Percentiles rank a stretch among this genome's conserved stretches.
phyloP scores from a whole-genome alignment of 2,113 vertebrate genomes.

The Ictidomys tridecemlineatus region DNA sequence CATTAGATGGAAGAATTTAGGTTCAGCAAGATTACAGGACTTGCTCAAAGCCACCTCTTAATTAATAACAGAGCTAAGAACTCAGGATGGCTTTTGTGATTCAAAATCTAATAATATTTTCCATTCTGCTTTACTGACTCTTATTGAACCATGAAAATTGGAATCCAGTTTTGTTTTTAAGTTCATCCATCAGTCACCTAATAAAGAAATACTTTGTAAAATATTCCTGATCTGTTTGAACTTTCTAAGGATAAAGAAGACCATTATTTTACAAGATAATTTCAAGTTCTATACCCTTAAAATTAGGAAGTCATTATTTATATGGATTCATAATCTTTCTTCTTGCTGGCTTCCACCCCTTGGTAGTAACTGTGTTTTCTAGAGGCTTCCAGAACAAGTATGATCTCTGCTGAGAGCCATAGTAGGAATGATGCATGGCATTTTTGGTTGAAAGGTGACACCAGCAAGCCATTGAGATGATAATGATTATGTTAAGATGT shows the following conservation, averaged over 20 bases:
- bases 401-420: not conserved
- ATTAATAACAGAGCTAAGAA: slow-evolving; percentile 33
- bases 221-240: not conserved
- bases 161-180: not conserved
- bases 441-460: no score
- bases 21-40: not conserved
- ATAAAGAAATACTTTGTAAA: slow-evolving; percentile 31
- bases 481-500: no score
- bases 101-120: not conserved
- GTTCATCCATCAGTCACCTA: not conserved
- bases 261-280: not conserved
- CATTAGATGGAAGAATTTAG: not conserved
- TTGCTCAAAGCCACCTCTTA: not conserved
- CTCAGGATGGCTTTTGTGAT: not conserved
- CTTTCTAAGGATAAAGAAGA: slow-evolving; percentile 5
- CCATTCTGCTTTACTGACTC: not conserved
- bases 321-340: not conserved
- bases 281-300: slow-evolving; percentile 18
- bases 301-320: not conserved
- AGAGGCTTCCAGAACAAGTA: not conserved
- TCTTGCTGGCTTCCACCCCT: not conserved
- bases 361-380: not conserved
- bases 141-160: not conserved
- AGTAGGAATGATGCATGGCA: no score
- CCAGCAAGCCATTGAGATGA: no score